Evolutionary conservation across 2,888 invertebrate species (phyloP), one percentile per base, ranked within the genome.

Genomic region (Philhelius pedissequus): DNA sequence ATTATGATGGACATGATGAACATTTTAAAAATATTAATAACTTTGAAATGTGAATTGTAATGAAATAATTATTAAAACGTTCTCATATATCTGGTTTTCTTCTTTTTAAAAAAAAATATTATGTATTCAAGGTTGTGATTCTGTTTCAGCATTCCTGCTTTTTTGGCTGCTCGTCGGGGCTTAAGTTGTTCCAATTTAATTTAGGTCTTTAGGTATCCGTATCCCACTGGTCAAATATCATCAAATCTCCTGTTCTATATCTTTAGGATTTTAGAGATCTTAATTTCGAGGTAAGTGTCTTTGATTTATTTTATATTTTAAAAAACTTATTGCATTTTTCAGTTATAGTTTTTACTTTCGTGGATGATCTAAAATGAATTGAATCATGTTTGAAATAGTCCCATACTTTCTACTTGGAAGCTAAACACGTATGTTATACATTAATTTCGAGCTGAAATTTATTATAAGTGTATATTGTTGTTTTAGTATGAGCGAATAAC

Each of bases 41-140:
- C 80, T 79, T 84, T 84, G 75, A 84, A 84, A 84, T 84, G 84
- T 84, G 84, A 84, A 84, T 84, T 84, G 84, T 84, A 84, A 84
- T 84, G 84, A 84, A 84, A 84, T 84, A 84, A 84, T 84, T 84
- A 84, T 84, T 84, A 84, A 84, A 84, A 84, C 84, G 84, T 84
- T 84, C 84, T 84, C 84, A 84, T 84, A 84, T 84, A 80, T 84
- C 84, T 84, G 80, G 84, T 84, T 84, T 84, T 84, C 75, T 80
- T n/a, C n/a, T n/a, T n/a, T 84, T 84, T 4, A 45, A 64, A 78
- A 74, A 62, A 27, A 43, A 11, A 30, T 18, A 82, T n/a, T n/a
- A n/a, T 40, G 32, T 25, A 66, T 48, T 35, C 52, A 68, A 74
- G 74, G 43, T 76, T 84, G 54, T 80, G 75, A 80, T 54, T 84